Conservation (phyloP, 2,888 invertebrate species). For the Drosophila infuscata region DNA sequence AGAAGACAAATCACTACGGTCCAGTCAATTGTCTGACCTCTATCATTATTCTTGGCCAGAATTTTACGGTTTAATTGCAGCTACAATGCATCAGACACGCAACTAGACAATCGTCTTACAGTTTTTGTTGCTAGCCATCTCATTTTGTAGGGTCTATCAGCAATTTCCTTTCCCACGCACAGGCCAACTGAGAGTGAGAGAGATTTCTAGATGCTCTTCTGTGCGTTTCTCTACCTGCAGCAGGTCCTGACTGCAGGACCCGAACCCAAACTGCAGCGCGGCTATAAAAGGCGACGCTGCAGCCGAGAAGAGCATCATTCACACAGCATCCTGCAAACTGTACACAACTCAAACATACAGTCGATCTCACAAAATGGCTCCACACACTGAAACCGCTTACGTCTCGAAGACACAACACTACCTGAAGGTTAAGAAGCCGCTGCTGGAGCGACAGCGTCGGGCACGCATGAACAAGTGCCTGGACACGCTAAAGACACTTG, state of each 20-base stretch:
- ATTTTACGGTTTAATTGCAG: constrained; percentile 79
- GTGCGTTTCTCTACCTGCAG: constrained; percentile 58
- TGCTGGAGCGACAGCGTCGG: constrained; percentile 94
- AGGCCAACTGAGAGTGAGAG: constrained; percentile 34
- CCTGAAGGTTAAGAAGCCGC: constrained; percentile 96
- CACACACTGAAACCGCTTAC: constrained; percentile 58
- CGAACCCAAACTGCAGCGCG: constrained; percentile 23
- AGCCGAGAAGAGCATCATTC: constrained; percentile 69
- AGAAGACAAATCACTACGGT: constrained; percentile 46
- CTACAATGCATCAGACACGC: constrained; percentile 63
- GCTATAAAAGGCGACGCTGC: constrained; percentile 69
- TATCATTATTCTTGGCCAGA: constrained; percentile 46
- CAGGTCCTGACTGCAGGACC: constrained; percentile 66
- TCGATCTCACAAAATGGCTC: constrained; percentile 61
- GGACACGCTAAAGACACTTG: constrained; percentile 94
- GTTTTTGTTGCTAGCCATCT: constrained; percentile 29
- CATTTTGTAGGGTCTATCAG: constrained; percentile 46
- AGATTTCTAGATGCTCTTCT: constrained; percentile 63
- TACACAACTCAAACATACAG: constrained; percentile 52
- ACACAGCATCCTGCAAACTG: constrained; percentile 70
- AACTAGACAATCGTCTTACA: constrained; percentile 66
- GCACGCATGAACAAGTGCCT: constrained; percentile 96
- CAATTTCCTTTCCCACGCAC: constrained; percentile 78
- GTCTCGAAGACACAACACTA: constrained; percentile 95
- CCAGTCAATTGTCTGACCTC: constrained; percentile 43